Conservation (phyloP, 2,888 invertebrate species). For the Conistra vaccinii region DNA sequence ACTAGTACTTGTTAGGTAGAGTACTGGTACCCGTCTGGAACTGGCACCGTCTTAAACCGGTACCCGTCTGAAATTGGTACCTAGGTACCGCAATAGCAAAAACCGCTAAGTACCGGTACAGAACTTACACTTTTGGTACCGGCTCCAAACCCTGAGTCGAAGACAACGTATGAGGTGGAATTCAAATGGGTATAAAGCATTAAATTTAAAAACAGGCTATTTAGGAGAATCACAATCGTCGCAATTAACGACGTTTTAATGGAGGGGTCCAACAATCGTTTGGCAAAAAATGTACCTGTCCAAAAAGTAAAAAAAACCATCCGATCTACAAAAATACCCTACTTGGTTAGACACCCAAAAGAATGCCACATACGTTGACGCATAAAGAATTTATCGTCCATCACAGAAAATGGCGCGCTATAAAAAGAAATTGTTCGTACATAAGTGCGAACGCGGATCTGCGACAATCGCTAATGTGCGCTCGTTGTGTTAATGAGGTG, state of each 20-base stretch:
- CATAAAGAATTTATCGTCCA: slow-evolving; percentile 59
- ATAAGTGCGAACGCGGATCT: slow-evolving; percentile 25
- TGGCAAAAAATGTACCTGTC: too few relatives aligned
- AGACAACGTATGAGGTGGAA: neutral
- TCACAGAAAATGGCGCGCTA: slow-evolving; percentile 43
- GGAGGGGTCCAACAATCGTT: too few relatives aligned
- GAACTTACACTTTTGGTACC: too few relatives aligned
- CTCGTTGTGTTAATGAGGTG: slow-evolving; percentile 45
- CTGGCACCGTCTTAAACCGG: too few relatives aligned
- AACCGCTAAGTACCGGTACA: too few relatives aligned
- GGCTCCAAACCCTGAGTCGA: too few relatives aligned
- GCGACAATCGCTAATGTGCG: slow-evolving; percentile 50
- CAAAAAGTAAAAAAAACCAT: neutral
- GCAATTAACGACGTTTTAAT: too few relatives aligned
- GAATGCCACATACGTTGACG: slow-evolving; percentile 42
- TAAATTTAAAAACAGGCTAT: neutral
- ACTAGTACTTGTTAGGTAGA: too few relatives aligned
- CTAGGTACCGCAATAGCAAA: too few relatives aligned
- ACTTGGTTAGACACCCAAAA: neutral
- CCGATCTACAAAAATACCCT: neutral
- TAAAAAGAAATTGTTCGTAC: slow-evolving; percentile 55
- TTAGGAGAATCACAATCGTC: neutral
- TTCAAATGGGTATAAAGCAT: neutral
- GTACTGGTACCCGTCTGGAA: too few relatives aligned
- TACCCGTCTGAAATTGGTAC: too few relatives aligned